Conservation (phyloP, 2,888 invertebrate genomes). For the Agrochola lychnidis region DNA sequence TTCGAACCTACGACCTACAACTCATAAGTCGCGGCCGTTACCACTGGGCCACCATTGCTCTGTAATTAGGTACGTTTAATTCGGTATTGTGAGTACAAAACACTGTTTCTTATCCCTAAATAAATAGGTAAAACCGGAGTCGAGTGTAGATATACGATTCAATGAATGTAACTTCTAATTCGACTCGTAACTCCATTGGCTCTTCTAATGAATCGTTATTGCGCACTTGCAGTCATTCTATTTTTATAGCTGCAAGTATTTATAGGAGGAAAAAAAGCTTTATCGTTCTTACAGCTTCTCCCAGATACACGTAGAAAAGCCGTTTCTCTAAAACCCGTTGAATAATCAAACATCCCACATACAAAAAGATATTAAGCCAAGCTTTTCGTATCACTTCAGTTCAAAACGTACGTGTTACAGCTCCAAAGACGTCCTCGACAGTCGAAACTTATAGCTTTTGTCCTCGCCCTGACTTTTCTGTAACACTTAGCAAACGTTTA, state of each 20-base stretch:
- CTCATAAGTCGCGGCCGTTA: too few relatives aligned
- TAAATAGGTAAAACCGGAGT: slow-evolving; percentile 3
- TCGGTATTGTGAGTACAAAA: background rate
- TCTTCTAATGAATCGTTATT: slow-evolving; percentile 34
- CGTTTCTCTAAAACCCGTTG: slow-evolving; percentile 33
- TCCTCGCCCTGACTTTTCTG: slow-evolving; percentile 81
- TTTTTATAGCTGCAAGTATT: slow-evolving; percentile 9
- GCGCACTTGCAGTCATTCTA: slow-evolving; percentile 13
- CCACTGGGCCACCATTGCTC: too few relatives aligned
- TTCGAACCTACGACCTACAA: too few relatives aligned
- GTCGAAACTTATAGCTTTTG: slow-evolving; percentile 79
- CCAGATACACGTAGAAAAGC: background rate
- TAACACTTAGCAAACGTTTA: slow-evolving; percentile 85
- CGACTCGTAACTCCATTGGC: slow-evolving; percentile 6
- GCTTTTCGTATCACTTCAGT: slow-evolving; percentile 57
- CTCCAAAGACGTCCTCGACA: slow-evolving; percentile 69
- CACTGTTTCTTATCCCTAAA: background rate
- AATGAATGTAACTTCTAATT: slow-evolving; percentile 33
- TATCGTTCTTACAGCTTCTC: background rate
- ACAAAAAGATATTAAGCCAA: slow-evolving; percentile 53
- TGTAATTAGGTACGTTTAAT: background rate
- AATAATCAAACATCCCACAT: slow-evolving; percentile 56
- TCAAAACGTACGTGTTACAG: slow-evolving; percentile 66
- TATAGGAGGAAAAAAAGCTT: background rate
- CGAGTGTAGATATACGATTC: background rate